Base-by-base conservation (phyloP, 2,113 vertebrate species). In the Hydropotes inermis region DNA sequence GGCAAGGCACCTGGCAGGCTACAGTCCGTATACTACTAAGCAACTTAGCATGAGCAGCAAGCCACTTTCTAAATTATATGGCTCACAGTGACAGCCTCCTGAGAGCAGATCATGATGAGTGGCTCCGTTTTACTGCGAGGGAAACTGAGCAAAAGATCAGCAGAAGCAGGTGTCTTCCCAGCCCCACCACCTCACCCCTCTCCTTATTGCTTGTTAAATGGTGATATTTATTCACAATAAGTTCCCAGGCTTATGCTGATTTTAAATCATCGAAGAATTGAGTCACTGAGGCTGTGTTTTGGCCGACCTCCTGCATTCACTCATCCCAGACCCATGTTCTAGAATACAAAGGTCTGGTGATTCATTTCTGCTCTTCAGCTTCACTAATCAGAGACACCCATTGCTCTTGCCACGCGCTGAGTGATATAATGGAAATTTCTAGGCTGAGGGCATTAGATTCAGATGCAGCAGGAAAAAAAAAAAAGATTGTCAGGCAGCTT, bases 241-340 rank as follows among this genome's bases (percentile, higher is more conserved):
- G 70, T 95, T 91, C 95, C 88, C 54, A 89, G 84, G 82, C 84
- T 90, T 87, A 78, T 85, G 79, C 87, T 89, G 89, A 97, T 19
- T 94, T 93, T 96, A 98, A 97, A 98, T 97, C 96, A 96, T 58
- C 93, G 93, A 96, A 94, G 91, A 92, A 89, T 70, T 87, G 83
- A 98, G 50, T 97, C 81, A 55, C 94, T 0, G 4, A 74, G 82
- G 43, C 28, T 96, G 79, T 87, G 83, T 97, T 95, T 92, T 95
- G 96, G 97, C 97, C 14, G 6, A 83, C 94, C 95, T 97, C 89
- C 79, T 0, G 6, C 50, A 94, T 92, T 92, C 74, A 87, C 43
- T 96, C 94, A 90, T 91, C 87, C 54, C 28, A 57, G 93, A 92
- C 52, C 84, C 74, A 14, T 47, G 81, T 78, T 95, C 91, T 70